Evolutionary conservation across 2,888 invertebrate genomes (phyloP), one percentile per base, ranked within the genome.

Genomic region (Apantesis nais): DNA sequence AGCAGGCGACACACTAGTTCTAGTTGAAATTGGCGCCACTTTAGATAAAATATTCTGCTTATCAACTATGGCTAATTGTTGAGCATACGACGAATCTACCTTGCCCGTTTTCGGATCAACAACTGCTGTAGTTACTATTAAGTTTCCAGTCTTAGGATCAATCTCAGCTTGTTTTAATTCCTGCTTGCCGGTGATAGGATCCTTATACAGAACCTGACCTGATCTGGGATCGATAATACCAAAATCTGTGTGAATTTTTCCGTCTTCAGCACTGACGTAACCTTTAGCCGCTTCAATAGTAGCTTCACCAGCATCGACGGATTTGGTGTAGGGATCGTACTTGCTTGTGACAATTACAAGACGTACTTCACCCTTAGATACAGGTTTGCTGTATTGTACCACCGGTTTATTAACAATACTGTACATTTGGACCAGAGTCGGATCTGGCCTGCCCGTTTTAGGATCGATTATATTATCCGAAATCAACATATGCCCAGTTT

Each of bases 141-240:
- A 93, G 83, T 95, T 96, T 77, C 96, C 96, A 3, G 96, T 96
- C 73, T 95, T 92, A 31, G 96, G 96, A 82, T 96, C 96, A 29
- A 96, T 91, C 73, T 96, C 95, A 0, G 96, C 96, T 85, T 96
- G 96, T 75, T 96, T 96, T 11, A 96, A 89, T 81, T 96, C 96
- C 79, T 96, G 96, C 83, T 96, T 96, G 39, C 96, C 96, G 64
- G 96, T 96, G 12, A 93, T 80, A 11, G 96, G 96, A 84, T 96
- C 96, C 62, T 95, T 96, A 68, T 96, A 94, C 75, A 91, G 92
- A 85, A 92, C 95, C 78, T 95, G 95, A 7, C 97, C 96, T 8
- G 96, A 96, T 88, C 97, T 91, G 4, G 94, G 93, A 80, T 96
- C 96, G 62, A 96, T 96, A 34, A 94, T 94, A 58, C 96, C 96